Evolutionary conservation across 1,140 invertebrate genomes (phyloP).

Genomic region (Aphelinus certus): DNA sequence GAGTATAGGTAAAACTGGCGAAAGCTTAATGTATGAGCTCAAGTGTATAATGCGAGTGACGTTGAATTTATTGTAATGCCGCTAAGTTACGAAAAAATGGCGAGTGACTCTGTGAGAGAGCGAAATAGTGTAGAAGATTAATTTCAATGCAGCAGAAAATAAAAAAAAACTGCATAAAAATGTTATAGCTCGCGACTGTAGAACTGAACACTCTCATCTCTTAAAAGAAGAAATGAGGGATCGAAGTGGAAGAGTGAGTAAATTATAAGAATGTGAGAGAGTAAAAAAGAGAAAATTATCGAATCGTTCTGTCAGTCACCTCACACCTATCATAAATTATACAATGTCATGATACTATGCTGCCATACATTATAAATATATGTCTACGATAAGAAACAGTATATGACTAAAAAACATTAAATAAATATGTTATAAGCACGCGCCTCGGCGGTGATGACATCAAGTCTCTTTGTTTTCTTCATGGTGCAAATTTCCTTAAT

Average conservation of each 20-base stretch:
- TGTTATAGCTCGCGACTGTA: not conserved
- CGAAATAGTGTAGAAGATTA: conserved; percentile 28
- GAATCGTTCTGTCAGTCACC: conserved; percentile 60
- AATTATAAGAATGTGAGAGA: conserved; percentile 34
- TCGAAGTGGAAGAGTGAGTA: conserved; percentile 35
- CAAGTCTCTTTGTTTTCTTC: conserved; percentile 22
- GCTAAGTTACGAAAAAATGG: not conserved
- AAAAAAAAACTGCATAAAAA: conserved; percentile 9
- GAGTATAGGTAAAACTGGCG: too few relatives aligned
- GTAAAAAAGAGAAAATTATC: conserved; percentile 43
- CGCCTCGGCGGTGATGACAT: conserved; percentile 35
- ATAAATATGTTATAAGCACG: conserved; percentile 43
- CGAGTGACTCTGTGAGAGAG: not conserved
- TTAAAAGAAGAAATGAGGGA: not conserved
- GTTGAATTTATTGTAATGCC: not conserved
- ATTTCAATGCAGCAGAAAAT: not conserved
- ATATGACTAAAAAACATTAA: conserved; percentile 57
- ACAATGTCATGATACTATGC: conserved; percentile 63
- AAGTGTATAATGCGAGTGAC: not conserved
- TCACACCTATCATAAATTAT: conserved; percentile 54
- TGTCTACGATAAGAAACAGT: conserved; percentile 63
- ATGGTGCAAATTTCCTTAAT: not conserved
- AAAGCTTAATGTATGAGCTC: too few relatives aligned
- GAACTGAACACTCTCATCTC: conserved; percentile 8
- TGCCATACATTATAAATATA: conserved; percentile 66